Percentiles rank a stretch among this genome's conserved stretches.
Evolutionary conservation across 2,113 vertebrate species (phyloP).

Genomic region (Phrynocephalus versicolor): DNA sequence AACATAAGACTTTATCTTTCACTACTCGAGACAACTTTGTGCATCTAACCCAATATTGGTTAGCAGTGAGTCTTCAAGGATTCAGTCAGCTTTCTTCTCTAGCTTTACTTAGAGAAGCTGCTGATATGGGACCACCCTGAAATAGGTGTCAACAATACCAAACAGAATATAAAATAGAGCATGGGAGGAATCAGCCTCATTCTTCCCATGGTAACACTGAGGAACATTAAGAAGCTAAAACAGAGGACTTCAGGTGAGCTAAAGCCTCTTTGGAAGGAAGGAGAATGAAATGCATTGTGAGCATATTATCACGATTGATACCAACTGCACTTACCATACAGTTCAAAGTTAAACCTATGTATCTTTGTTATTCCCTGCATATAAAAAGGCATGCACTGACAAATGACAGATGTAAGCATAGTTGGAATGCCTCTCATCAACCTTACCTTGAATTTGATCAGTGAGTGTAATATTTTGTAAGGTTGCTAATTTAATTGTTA

Average conservation of each 20-base stretch:
- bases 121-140: background rate
- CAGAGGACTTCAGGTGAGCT: background rate
- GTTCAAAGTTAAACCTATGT: background rate
- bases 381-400: background rate
- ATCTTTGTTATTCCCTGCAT: background rate
- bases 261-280: constrained; percentile 1
- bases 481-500: too few relatives aligned
- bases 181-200: background rate
- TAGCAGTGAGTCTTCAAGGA: too few relatives aligned
- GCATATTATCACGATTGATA: background rate
- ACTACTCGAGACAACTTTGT: too few relatives aligned
- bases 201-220: background rate
- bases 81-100: too few relatives aligned
- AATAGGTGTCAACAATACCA: constrained; percentile 21
- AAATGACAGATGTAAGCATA: too few relatives aligned
- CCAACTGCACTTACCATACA: background rate
- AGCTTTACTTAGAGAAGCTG: too few relatives aligned
- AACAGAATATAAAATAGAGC: background rate
- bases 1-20: too few relatives aligned
- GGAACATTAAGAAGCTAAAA: background rate
- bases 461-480: too few relatives aligned
- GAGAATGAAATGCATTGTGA: background rate
- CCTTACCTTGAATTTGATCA: too few relatives aligned
- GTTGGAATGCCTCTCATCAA: too few relatives aligned
- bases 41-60: too few relatives aligned